phyloP scores from a whole-genome alignment of 2,113 vertebrate species.

The Crypturellus undulatus region DNA sequence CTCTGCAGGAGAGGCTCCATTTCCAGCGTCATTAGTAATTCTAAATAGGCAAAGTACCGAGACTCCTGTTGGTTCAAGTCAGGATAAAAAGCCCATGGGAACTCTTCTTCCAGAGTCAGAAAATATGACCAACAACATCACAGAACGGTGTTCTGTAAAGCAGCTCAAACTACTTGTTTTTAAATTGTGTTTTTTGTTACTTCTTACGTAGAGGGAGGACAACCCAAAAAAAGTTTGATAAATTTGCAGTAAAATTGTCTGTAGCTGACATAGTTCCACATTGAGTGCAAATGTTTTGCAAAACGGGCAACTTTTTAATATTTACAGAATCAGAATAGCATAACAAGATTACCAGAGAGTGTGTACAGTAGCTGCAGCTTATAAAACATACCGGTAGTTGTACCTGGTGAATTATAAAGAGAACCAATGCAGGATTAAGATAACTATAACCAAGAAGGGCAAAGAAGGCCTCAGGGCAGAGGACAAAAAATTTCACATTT shows the following conservation, averaged over 20 bases:
- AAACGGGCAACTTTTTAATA: conserved; percentile 78
- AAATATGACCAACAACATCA: conserved; percentile 14
- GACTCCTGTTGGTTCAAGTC: conserved; percentile 24
- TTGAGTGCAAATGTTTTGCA: conserved; percentile 80
- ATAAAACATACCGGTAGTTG: conserved; percentile 84
- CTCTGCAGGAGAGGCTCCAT: not conserved
- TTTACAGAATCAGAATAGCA: conserved; percentile 82
- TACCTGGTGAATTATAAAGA: conserved; percentile 80
- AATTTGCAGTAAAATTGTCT: conserved; percentile 70
- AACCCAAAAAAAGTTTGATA: conserved; percentile 1
- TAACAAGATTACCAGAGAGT: conserved; percentile 80
- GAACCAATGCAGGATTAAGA: conserved; percentile 74
- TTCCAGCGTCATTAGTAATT: conserved; percentile 40
- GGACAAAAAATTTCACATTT: conserved; percentile 82
- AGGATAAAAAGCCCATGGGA: conserved; percentile 46
- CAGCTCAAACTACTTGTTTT: conserved; percentile 48
- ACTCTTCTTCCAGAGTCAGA: conserved; percentile 39
- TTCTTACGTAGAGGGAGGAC: conserved; percentile 34
- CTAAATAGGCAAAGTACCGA: conserved; percentile 23
- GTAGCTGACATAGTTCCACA: conserved; percentile 72
- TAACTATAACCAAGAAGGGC: conserved; percentile 77
- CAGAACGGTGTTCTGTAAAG: conserved; percentile 32
- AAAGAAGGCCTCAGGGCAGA: conserved; percentile 69
- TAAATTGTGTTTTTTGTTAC: conserved; percentile 29
- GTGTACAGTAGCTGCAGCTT: conserved; percentile 84